These are phyloP conservation scores for Styela clava DNA, from an alignment of 23 tunicate species.

Conservation along the genomic window DNA sequence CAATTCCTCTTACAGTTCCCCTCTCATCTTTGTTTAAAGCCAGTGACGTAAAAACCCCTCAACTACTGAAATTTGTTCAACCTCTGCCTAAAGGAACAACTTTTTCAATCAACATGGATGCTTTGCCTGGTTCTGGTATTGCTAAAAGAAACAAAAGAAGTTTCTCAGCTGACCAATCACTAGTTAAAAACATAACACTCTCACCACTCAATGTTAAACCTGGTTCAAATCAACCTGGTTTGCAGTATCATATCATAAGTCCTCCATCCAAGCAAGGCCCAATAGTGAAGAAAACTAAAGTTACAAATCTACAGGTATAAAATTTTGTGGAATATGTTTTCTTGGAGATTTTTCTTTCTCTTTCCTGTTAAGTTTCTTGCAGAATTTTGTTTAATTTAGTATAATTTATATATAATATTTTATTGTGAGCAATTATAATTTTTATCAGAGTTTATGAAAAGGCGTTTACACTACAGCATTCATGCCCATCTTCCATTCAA, in stretches of 20 bases:
- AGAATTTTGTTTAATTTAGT: no score
- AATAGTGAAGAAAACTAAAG: background rate
- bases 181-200: background rate
- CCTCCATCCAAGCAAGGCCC: background rate
- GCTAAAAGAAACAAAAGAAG: slow-evolving; percentile 20
- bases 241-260: background rate
- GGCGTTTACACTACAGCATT: no score
- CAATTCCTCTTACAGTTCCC: background rate
- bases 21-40: background rate
- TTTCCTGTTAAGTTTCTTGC: no score
- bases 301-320: background rate
- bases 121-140: background rate
- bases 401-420: no score
- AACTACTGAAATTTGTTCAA: background rate
- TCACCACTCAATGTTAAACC: background rate
- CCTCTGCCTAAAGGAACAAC: background rate
- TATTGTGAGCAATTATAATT: no score
- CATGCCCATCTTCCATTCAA: no score
- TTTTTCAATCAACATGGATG: slow-evolving; percentile 3
- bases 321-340: no score
- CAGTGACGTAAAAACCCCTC: background rate
- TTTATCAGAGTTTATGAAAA: no score
- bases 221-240: background rate
- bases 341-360: no score
- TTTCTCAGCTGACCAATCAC: slow-evolving; percentile 10